phyloP scores from a whole-genome alignment of 2,113 vertebrate species.

The Anhinga anhinga region DNA sequence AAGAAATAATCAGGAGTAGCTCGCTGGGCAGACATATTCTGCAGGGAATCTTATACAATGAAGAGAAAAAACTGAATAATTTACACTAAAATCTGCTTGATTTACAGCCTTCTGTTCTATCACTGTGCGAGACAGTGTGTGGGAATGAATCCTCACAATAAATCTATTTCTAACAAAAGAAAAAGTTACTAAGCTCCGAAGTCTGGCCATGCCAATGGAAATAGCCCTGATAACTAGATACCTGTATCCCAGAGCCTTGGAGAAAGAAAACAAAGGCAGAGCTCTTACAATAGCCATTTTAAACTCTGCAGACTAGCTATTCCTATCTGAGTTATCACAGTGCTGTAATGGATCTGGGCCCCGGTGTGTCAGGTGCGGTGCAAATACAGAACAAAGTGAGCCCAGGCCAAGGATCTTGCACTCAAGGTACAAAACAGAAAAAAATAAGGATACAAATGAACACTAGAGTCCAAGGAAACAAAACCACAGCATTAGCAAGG shows the following conservation, averaged over 20 bases:
- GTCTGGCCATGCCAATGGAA: background rate
- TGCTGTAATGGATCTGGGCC: background rate
- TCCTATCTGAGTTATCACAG: background rate
- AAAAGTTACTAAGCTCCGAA: background rate
- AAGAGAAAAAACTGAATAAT: conserved; percentile 24
- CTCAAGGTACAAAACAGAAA: background rate
- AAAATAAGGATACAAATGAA: background rate
- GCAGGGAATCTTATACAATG: background rate
- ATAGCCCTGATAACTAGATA: background rate
- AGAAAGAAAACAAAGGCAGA: background rate
- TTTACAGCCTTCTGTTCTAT: conserved; percentile 53
- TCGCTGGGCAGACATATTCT: background rate
- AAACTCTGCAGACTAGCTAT: background rate
- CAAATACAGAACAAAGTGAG: background rate
- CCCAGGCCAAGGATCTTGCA: background rate
- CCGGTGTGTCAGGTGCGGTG: background rate
- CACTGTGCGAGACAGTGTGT: background rate
- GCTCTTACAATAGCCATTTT: background rate
- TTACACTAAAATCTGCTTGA: conserved; percentile 32
- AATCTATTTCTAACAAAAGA: background rate
- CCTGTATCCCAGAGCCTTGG: background rate
- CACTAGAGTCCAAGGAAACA: background rate
- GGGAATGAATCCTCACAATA: background rate
- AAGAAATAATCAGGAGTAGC: background rate
- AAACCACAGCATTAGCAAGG: background rate